Percentiles rank a stretch among this genome's conserved stretches.
Evolutionary conservation across 2,797 vertebrate species (phyloP).

Genomic region (Microcaecilia unicolor): DNA sequence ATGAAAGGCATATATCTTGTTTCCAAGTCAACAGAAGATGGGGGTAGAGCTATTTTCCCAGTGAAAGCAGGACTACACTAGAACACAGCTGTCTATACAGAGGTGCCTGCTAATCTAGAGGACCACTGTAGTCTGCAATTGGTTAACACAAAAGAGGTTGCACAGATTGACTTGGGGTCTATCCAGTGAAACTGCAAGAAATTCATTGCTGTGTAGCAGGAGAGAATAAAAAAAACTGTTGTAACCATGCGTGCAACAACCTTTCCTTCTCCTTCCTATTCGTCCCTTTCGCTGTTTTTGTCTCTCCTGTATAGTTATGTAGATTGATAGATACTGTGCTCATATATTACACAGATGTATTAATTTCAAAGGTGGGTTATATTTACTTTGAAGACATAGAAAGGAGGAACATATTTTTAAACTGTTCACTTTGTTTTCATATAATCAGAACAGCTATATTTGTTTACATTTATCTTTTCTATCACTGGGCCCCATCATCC

Average conservation of each 20-base stretch:
- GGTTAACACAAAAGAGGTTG: background rate
- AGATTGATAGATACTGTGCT: fast-evolving
- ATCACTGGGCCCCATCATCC: too few relatives aligned
- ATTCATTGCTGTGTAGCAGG: background rate
- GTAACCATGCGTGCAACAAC: background rate
- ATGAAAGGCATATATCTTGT: conserved; percentile 25
- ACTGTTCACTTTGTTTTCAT: too few relatives aligned
- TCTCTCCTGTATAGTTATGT: background rate
- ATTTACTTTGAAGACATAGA: too few relatives aligned
- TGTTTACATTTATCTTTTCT: too few relatives aligned
- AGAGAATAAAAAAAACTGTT: background rate
- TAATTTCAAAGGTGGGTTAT: too few relatives aligned
- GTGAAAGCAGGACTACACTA: background rate
- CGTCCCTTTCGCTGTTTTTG: background rate
- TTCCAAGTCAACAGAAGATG: conserved; percentile 27
- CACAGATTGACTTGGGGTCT: background rate
- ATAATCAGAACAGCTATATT: too few relatives aligned
- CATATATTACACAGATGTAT: too few relatives aligned
- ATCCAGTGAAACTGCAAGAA: background rate
- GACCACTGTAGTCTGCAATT: background rate
- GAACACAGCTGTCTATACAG: background rate
- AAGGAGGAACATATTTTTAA: too few relatives aligned
- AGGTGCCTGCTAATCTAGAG: background rate
- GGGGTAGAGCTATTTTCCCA: background rate
- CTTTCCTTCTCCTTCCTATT: background rate